These are phyloP conservation scores for Ariopsis seemanni DNA, from an alignment of 2,113 vertebrate genomes.

Conservation along the genomic window DNA sequence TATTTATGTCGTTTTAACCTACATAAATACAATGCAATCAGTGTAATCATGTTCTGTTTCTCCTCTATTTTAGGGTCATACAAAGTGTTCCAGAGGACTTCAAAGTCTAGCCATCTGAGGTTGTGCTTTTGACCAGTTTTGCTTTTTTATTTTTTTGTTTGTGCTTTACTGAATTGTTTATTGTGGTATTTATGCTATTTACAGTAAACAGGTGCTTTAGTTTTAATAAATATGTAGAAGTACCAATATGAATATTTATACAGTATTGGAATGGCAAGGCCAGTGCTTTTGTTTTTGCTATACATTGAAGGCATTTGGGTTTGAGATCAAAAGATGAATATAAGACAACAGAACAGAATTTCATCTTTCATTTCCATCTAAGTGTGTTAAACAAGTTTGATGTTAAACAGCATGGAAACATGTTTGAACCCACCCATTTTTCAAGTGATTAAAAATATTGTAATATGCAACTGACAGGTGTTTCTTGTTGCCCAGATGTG, in stretches of 20 bases:
- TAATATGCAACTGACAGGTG: too few species aligned
- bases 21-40: neutral
- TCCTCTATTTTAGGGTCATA: slow-evolving; percentile 80
- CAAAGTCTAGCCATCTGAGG: slow-evolving; percentile 81
- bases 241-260: neutral
- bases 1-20: too few species aligned
- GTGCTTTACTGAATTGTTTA: neutral
- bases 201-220: neutral
- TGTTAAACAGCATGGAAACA: too few species aligned
- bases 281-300: neutral
- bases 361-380: too few species aligned
- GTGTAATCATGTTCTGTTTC: neutral
- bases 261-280: neutral
- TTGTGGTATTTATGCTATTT: neutral
- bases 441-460: neutral
- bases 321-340: neutral
- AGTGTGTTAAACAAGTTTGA: too few species aligned
- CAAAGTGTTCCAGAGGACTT: slow-evolving; percentile 78
- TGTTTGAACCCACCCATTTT: neutral
- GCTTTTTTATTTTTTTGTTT: neutral
- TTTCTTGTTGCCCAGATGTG: too few species aligned
- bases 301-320: neutral
- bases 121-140: slow-evolving; percentile 53
- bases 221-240: neutral
- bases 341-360: neutral